Evolutionary conservation across 2,797 vertebrate genomes (phyloP).

Genomic region (Myiothlypis chrysogaster): DNA sequence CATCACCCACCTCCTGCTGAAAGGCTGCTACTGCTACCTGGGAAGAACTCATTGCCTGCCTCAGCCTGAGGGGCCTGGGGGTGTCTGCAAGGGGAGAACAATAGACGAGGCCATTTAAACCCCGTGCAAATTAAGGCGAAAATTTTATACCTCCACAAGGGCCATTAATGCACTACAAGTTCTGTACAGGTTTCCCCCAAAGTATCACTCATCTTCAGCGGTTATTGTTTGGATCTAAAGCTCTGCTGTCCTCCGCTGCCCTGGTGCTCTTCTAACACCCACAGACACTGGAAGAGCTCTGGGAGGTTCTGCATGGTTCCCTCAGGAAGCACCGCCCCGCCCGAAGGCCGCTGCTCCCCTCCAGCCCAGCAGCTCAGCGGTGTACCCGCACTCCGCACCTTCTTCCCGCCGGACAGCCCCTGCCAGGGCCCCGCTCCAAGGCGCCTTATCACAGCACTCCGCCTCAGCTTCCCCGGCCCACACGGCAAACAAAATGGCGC

Average conservation of each 20-base stretch:
- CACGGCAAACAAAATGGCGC: not conserved
- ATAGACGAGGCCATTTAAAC: not conserved
- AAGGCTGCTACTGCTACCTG: not conserved
- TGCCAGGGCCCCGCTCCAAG: fast-evolving
- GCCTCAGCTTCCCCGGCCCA: fast-evolving
- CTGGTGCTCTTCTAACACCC: not conserved
- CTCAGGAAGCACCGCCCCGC: not conserved
- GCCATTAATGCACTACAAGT: not conserved
- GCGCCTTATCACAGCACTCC: fast-evolving
- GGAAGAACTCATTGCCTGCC: not conserved
- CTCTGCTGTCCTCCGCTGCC: too few relatives aligned
- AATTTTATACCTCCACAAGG: not conserved
- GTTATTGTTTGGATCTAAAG: not conserved
- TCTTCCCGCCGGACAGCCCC: fast-evolving
- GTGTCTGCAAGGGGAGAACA: not conserved
- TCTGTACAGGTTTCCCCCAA: not conserved
- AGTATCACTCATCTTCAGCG: fast-evolving
- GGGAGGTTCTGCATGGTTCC: not conserved
- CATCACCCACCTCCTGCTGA: not conserved
- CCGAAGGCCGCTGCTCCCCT: not conserved
- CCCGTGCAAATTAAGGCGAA: not conserved
- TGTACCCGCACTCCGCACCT: fast-evolving
- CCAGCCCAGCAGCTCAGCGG: not conserved
- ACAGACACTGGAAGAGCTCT: not conserved
- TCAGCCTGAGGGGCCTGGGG: not conserved